These are phyloP conservation scores for Pipistrellus kuhlii DNA, from an alignment of 2,797 vertebrate species.

Conservation along the genomic window DNA sequence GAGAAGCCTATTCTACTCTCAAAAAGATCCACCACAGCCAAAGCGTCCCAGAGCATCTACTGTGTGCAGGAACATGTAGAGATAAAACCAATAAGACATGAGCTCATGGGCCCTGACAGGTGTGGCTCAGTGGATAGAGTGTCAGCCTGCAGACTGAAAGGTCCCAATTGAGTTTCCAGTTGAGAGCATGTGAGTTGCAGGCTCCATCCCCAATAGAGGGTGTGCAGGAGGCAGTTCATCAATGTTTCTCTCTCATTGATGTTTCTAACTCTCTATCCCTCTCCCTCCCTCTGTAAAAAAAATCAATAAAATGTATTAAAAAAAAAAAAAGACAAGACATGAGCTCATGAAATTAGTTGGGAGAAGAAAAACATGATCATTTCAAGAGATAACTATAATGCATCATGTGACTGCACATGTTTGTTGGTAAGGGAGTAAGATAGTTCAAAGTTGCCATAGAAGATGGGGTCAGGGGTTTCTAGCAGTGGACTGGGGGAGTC, in stretches of 20 bases:
- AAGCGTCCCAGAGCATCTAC: neutral
- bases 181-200: too few species aligned
- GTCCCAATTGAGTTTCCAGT: too few species aligned
- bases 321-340: neutral
- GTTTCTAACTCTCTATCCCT: too few species aligned
- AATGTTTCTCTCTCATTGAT: too few species aligned
- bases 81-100: neutral
- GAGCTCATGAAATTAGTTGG: neutral
- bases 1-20: neutral
- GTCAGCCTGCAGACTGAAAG: too few species aligned
- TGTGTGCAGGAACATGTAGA: too few species aligned
- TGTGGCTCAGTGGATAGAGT: too few species aligned
- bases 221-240: too few species aligned
- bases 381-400: neutral
- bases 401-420: neutral
- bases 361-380: neutral
- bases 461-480: too few species aligned
- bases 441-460: neutral
- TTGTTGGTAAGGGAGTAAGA: neutral
- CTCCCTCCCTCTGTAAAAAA: too few species aligned
- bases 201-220: too few species aligned
- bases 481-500: neutral
- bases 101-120: neutral
- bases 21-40: neutral
- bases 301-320: too few species aligned